Evolutionary conservation across 2,113 vertebrate genomes (phyloP), one percentile per base, ranked within the genome.

Genomic region (Fulmarus glacialis): DNA sequence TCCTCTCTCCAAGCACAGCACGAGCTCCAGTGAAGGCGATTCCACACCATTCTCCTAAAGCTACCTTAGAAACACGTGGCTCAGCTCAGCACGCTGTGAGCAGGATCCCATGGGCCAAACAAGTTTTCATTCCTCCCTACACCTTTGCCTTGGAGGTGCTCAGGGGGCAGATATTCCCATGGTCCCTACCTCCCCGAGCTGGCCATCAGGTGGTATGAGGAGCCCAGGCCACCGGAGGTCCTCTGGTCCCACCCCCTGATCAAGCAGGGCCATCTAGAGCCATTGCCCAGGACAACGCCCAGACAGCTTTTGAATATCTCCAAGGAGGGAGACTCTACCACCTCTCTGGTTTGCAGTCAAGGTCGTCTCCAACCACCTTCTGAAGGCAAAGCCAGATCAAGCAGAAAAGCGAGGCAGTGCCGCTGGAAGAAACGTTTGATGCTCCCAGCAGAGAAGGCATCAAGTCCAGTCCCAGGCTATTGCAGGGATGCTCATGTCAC

Each of bases 141-240:
- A 10, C 17, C 32, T 38, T 53, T 59, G 7, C 11, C 78, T 26
- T 60, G 36, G 24, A 81, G 1, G 40, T 2, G 4, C 30, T 21
- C 4, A 17, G 30, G 26, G 11, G 4, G 29, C 6, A 40, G n/a
- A 63, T 5, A 24, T 42, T 21, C 43, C n/a, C n/a, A 15, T 11
- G 22, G 47, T 24, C 40, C 5, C 4, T 30, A 75, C 15, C 21
- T 80, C 16, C 18, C 14, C 0, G 0, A 30, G 66, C 15, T 56
- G 62, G 30, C 32, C 82, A 2, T 1, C 2, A 1, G 0, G 3
- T 21, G 32, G 21, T 29, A n/a, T 1, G 17, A 85, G 50, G 43
- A 71, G 21, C 23, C 8, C 34, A 50, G 20, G 15, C 15, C 23
- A 75, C 32, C 0, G 1, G 27, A 78, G 45, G 36, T 66, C 32